These are phyloP conservation scores for Bovichtus variegatus DNA, from an alignment of 2,797 vertebrate genomes.

Conservation along the genomic window DNA sequence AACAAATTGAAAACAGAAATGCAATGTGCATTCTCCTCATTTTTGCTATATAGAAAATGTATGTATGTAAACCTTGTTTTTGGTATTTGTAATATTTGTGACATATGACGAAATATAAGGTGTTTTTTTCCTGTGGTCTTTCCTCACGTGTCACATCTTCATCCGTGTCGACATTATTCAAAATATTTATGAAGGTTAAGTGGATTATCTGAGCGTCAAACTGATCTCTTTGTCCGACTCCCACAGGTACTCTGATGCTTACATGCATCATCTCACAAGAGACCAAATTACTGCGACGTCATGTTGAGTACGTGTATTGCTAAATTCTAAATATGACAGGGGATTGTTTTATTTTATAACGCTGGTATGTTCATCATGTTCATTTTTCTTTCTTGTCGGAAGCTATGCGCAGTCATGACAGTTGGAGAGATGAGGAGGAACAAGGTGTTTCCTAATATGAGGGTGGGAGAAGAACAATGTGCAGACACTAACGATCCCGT, in stretches of 20 bases:
- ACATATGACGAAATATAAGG: too few species aligned
- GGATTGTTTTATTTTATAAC: neutral
- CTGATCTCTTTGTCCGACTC: too few species aligned
- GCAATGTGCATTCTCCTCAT: too few species aligned
- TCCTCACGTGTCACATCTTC: neutral
- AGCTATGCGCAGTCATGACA: neutral
- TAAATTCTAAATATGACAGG: neutral
- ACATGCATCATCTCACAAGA: neutral
- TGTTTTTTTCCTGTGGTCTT: too few species aligned
- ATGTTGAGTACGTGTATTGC: neutral
- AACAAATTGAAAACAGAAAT: too few species aligned
- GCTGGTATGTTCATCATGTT: neutral
- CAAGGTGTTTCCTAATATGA: neutral
- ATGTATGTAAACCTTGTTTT: too few species aligned
- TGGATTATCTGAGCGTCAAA: neutral
- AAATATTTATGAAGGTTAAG: neutral
- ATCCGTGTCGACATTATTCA: neutral
- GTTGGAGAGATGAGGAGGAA: neutral
- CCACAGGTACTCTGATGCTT: neutral
- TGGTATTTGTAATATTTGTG: too few species aligned
- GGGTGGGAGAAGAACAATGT: neutral
- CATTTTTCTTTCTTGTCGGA: neutral
- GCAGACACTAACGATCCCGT: neutral
- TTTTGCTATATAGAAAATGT: too few species aligned
- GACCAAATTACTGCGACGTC: too few species aligned